Base-by-base conservation (phyloP, 2,113 vertebrate species). In the Seriola quinqueradiata region DNA sequence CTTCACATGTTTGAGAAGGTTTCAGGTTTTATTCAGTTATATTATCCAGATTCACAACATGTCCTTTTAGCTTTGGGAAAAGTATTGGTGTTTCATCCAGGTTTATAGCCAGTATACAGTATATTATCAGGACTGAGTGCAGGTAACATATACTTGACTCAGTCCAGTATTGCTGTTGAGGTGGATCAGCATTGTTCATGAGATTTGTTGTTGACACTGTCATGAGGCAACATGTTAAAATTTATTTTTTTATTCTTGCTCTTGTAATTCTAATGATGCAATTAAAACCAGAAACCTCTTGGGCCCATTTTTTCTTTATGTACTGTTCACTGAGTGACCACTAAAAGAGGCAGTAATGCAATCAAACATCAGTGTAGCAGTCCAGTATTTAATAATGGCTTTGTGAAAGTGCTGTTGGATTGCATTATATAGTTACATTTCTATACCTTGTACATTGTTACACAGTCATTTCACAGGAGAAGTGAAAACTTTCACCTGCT, bases 231-330 rank as follows among this genome's bases (percentile, higher is more conserved):
- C 28, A 3, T 46, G 50, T 12, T 61, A 4, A 55, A 44, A 59
- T 73, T 10, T 44, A 8, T 69, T 54, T 75, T n/a, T 69, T 54
- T 16, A 16, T 70, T 70, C 1, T 52, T 40, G 12, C 58, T 70
- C 2, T 70, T 79, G 70, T 64, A 10, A 59, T 46, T 70, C 10
- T 70, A 60, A 75, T 21, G 21, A 19, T 58, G 34, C 38, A 59
- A 75, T 40, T 70, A 69, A 59, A 70, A 71, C 52, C 57, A 48
- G 14, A 60, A 44, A 70, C 28, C 32, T 70, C 59, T 32, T 21
- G 28, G 50, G 58, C 65, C 7, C 3, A 9, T 54, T 5, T 48
- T 17, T n/a, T 23, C 1, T 58, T 32, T 63, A 3, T 55, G 19
- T 40, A 6, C 34, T 17, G 4, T 19, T 59, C 54, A n/a, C 36